These are phyloP conservation scores for Garra rufa DNA, from an alignment of 2,113 vertebrate species.

Conservation along the genomic window DNA sequence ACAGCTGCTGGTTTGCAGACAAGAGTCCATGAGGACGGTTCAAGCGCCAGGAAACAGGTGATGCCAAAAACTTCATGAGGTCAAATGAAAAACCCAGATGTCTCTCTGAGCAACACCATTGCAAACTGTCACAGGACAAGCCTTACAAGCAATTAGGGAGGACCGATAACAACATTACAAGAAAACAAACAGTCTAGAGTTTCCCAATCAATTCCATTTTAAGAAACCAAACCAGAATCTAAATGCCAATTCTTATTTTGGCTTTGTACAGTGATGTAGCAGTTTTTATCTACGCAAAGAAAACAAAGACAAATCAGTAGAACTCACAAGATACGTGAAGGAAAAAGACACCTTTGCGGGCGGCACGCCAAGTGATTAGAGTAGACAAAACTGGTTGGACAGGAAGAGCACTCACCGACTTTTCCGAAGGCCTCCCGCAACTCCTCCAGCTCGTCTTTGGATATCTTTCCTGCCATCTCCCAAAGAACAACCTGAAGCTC, in stretches of 20 bases:
- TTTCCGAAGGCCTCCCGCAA: conserved; percentile 89
- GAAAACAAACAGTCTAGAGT: background rate
- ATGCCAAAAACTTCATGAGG: background rate
- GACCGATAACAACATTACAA: background rate
- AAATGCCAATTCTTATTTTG: background rate
- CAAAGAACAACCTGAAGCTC: conserved; percentile 53
- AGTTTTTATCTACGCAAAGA: background rate
- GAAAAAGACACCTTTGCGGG: background rate
- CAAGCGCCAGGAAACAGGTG: background rate
- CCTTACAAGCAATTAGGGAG: background rate
- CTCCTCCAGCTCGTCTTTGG: conserved; percentile 93
- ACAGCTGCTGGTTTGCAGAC: background rate
- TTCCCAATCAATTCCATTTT: background rate
- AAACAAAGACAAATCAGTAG: background rate
- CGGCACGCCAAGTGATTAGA: background rate
- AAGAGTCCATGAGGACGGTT: background rate
- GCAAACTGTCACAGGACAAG: background rate
- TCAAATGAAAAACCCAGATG: conserved; percentile 22
- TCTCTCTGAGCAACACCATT: conserved; percentile 3
- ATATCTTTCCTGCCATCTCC: conserved; percentile 91
- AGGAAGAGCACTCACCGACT: conserved; percentile 83
- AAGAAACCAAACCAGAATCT: background rate
- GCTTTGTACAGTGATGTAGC: background rate
- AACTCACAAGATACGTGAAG: background rate
- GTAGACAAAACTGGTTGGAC: background rate